Evolutionary conservation across 2,888 invertebrate genomes (phyloP), one percentile per base, ranked within the genome.

Genomic region (Leptopilina syphax): DNA sequence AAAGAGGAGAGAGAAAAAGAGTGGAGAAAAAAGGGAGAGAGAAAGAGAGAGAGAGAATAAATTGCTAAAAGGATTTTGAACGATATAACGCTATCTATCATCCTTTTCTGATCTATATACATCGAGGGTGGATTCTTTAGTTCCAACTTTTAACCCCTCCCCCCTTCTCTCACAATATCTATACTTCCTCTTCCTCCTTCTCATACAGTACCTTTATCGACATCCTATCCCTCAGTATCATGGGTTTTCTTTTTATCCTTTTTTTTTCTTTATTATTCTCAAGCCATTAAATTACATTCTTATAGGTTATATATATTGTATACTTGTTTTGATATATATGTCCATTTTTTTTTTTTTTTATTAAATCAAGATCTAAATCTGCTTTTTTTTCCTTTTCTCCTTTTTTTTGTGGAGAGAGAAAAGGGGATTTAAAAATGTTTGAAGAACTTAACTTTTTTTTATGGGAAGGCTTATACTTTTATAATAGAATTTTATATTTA

Each of bases 21-120:
- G 1, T 3, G 4, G 34, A 1, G 34, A 34, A 34, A 34, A 34
- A 34, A 3, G 3, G 34, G 54, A 77, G 54, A 66, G 77, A 65
- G 65, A 77, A 50, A 79, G 67, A 60, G n/a, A 78, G 79, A 84
- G 79, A 82, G 78, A 79, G 86, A 87, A 89, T 89, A 89, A 89
- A 90, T 89, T 87, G 86, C 87, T 89, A 86, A 89, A 90, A 88
- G 88, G 86, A 90, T 90, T 89, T 86, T 86, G 82, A 86, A 88
- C 88, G 88, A 88, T 87, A 86, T 87, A 86, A 84, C 84, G 85
- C 87, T 87, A 86, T 86, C 86, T 87, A 85, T 87, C 85, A 85
- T 86, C 84, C 85, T 79, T 83, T 66, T 83, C 83, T 82, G 83
- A 77, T 84, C 80, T 79, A 80, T 80, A 83, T 80, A 79, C 77